Conservation (phyloP, 2,113 vertebrate genomes). For the cat (Felis catus) region DNA sequence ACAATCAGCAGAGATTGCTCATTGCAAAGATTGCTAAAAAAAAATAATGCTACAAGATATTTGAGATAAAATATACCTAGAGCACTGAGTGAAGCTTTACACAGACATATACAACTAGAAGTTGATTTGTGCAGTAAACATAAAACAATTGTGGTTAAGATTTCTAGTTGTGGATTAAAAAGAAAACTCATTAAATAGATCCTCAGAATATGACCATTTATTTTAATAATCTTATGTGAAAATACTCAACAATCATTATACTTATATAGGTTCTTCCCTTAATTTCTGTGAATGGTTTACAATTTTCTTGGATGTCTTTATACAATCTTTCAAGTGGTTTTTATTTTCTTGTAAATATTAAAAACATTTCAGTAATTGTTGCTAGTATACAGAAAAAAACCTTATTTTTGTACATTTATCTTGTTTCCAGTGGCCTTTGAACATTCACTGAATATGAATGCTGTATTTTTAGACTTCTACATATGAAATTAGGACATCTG, state of each 20-base stretch:
- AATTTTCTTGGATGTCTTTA: not conserved
- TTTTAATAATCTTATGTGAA: not conserved
- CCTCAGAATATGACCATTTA: not conserved
- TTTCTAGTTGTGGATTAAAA: not conserved
- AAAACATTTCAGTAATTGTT: not conserved
- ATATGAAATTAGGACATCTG: not conserved
- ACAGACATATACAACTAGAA: not conserved
- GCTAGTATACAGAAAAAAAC: not conserved
- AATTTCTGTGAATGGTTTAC: not conserved
- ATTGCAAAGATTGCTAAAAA: not conserved
- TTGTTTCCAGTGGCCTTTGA: not conserved
- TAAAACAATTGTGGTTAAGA: not conserved
- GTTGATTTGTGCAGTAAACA: not conserved
- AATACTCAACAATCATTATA: not conserved
- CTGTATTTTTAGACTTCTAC: not conserved
- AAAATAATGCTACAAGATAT: not conserved
- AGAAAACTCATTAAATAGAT: not conserved
- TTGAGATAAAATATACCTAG: not conserved
- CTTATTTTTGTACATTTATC: not conserved
- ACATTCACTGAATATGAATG: not conserved
- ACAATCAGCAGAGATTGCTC: not conserved
- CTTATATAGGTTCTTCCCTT: not conserved
- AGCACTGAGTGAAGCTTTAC: not conserved
- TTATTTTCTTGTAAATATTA: not conserved
- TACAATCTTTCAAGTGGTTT: not conserved